phyloP scores from a whole-genome alignment of 2,113 vertebrate genomes.

The Phyllostomus discolor region DNA sequence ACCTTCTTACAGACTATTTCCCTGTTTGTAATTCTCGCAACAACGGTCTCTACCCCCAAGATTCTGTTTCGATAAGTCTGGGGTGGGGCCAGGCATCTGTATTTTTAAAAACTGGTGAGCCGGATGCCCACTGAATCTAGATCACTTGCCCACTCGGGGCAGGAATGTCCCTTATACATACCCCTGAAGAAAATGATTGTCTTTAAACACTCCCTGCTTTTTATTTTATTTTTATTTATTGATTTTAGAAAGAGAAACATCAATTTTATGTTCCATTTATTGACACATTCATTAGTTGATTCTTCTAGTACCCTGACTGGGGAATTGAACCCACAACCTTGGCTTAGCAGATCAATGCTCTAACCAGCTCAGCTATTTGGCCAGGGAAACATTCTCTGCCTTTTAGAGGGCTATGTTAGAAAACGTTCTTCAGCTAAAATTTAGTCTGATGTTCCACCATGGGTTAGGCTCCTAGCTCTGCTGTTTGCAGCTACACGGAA shows the following conservation, averaged over 20 bases:
- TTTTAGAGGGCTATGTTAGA: background rate
- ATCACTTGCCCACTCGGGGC: background rate
- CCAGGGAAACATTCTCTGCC: background rate
- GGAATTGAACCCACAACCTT: too few relatives aligned
- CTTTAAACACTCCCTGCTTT: background rate
- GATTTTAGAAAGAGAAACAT: too few relatives aligned
- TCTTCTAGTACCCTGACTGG: too few relatives aligned
- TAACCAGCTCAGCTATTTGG: too few relatives aligned
- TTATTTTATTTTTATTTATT: background rate
- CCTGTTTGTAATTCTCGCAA: slow-evolving; percentile 46
- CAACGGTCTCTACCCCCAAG: background rate
- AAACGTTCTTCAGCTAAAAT: background rate
- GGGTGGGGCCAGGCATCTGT: background rate
- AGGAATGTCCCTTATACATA: background rate
- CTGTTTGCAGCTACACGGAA: background rate
- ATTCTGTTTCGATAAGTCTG: slow-evolving; percentile 26
- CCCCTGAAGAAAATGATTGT: background rate
- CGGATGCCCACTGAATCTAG: background rate
- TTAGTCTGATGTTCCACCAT: background rate
- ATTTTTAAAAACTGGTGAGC: slow-evolving; percentile 6
- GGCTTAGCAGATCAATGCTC: too few relatives aligned
- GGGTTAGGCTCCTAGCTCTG: background rate
- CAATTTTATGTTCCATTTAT: too few relatives aligned
- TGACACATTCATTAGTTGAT: too few relatives aligned
- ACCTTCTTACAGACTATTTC: slow-evolving; percentile 33